Conservation (phyloP, 2,888 invertebrate species). For the Steinernema carpocapsae region DNA sequence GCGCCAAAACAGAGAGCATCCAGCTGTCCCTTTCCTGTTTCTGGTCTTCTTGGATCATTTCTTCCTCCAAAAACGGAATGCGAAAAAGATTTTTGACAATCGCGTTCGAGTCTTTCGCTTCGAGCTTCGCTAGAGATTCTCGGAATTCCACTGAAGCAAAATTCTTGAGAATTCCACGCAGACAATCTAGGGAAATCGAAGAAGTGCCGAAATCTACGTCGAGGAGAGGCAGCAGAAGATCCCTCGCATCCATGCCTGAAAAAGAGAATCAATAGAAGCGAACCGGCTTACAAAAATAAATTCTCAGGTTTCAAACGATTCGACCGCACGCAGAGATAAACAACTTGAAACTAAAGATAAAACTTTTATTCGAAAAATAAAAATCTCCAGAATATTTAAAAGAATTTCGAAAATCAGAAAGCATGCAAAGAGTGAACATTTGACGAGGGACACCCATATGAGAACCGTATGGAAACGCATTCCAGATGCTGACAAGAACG, state of each 20-base stretch:
- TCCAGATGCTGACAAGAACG: slow-evolving; percentile 19
- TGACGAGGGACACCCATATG: slow-evolving; percentile 14
- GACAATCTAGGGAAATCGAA: background rate
- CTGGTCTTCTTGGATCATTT: background rate
- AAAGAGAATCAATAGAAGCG: no score
- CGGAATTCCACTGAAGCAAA: background rate
- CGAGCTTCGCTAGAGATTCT: background rate
- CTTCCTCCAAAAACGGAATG: background rate
- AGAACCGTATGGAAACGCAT: slow-evolving; percentile 16
- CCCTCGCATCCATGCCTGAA: background rate
- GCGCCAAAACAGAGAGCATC: background rate
- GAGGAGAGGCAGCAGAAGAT: background rate
- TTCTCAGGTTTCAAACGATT: no score
- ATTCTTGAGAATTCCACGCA: background rate
- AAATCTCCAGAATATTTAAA: background rate
- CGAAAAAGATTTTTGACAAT: background rate
- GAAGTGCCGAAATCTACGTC: no score
- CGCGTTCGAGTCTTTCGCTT: background rate
- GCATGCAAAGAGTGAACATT: background rate
- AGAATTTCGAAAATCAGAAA: background rate
- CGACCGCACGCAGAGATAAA: background rate
- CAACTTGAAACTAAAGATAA: background rate
- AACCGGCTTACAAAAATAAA: no score
- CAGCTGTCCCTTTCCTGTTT: background rate
- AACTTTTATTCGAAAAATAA: slow-evolving; percentile 6